phyloP scores from a whole-genome alignment of 2,113 vertebrate species.

The Vicugna pacos region DNA sequence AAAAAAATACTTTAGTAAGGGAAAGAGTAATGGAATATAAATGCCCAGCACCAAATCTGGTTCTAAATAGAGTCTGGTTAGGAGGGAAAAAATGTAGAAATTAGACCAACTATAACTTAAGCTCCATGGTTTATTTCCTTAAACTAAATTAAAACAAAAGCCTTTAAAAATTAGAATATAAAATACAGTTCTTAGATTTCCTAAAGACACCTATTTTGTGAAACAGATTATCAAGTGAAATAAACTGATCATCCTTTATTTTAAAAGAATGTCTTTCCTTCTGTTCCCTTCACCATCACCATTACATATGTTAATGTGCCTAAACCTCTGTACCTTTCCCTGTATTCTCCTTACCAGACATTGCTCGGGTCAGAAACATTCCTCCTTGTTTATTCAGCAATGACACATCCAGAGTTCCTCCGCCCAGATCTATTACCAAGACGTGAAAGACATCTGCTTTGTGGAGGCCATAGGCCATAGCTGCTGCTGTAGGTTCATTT shows the following conservation, averaged over 20 bases:
- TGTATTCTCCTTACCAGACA: slow-evolving; percentile 93
- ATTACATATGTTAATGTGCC: neutral
- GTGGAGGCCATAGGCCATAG: slow-evolving; percentile 98
- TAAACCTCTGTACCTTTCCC: neutral
- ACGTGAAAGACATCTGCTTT: slow-evolving; percentile 96
- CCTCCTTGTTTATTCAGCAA: slow-evolving; percentile 98
- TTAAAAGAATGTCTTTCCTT: neutral
- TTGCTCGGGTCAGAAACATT: slow-evolving; percentile 98
- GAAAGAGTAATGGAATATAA: neutral
- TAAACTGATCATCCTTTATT: neutral
- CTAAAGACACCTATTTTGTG: neutral
- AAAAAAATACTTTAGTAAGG: neutral
- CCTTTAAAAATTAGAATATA: neutral
- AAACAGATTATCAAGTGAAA: slow-evolving; percentile 32
- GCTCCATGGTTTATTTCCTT: neutral
- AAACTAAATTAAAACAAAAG: slow-evolving; percentile 4
- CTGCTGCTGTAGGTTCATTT: slow-evolving; percentile 97
- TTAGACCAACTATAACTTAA: neutral
- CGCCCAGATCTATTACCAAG: slow-evolving; percentile 97
- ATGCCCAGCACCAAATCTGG: neutral
- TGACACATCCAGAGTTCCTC: slow-evolving; percentile 97
- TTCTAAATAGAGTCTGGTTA: neutral
- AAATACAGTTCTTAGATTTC: neutral
- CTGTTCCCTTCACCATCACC: neutral
- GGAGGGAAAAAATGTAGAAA: neutral